phyloP scores from a whole-genome alignment of 2,113 vertebrate species.

The Nerophis lumbriciformis region DNA sequence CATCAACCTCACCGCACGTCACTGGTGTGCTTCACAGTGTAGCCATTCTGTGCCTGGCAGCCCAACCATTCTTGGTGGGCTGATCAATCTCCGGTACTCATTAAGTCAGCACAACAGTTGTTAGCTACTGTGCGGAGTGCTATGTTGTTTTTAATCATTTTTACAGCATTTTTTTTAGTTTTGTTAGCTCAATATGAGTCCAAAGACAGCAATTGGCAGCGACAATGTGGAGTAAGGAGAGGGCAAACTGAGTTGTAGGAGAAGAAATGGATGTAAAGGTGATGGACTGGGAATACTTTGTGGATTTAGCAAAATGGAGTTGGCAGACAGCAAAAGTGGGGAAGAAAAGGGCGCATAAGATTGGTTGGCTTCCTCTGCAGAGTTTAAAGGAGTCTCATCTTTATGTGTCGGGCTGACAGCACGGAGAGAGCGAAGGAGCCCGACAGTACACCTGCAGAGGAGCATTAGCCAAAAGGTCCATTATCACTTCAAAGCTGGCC shows the following conservation, averaged over 20 bases:
- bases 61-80: too few relatives aligned
- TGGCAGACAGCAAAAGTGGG: constrained; percentile 35
- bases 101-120: too few relatives aligned
- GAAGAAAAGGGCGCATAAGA: constrained; percentile 28
- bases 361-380: constrained; percentile 47
- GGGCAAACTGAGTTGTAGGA: constrained; percentile 32
- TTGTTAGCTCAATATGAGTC: too few relatives aligned
- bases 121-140: too few relatives aligned
- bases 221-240: constrained; percentile 8
- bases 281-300: constrained; percentile 33
- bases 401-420: constrained; percentile 37
- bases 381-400: constrained; percentile 56
- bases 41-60: too few relatives aligned
- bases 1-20: too few relatives aligned
- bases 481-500: constrained; percentile 69
- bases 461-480: constrained; percentile 58
- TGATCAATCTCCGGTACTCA: too few relatives aligned
- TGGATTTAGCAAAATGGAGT: constrained; percentile 41
- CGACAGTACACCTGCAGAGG: constrained; percentile 54
- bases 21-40: too few relatives aligned
- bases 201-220: too few relatives aligned
- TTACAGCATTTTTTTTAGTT: too few relatives aligned
- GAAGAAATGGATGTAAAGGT: constrained; percentile 37
- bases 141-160: too few relatives aligned
- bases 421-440: constrained; percentile 37